Evolutionary conservation across 2,888 invertebrate species (phyloP), one percentile per base, ranked within the genome.

Genomic region (Chouioia cunea): DNA sequence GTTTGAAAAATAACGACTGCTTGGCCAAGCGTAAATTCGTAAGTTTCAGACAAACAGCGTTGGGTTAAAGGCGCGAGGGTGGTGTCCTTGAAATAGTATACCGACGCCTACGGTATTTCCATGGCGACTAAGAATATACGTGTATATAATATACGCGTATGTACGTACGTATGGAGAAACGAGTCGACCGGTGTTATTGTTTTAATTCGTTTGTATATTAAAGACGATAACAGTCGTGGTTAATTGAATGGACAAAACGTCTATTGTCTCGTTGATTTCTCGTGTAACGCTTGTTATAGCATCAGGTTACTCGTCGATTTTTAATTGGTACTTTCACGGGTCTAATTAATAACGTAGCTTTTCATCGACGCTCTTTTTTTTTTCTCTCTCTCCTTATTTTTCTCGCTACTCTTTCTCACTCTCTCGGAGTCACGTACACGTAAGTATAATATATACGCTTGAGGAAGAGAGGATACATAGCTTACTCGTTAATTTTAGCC

Each of bases 71-170:
- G 16, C 59, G 22, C 63, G 52, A 23, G 64, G 65, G 54, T 54
- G 54, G 48, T 36, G 68, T 64, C 72, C 69, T 69, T 72, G 72
- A 69, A 69, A 69, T 62, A 69, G 65, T 72, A 1, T 1, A 12
- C 6, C 27, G 27, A 2, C 6, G 27, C 27, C 27, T 50, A 50
- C 54, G 46, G 67, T 60, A 72, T 72, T 72, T 72, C 72, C 69
- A 72, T 72, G 72, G 65, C 53, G 69, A 72, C 72, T 59, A 36
- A 6, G 12, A 6, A 12, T 36, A n/a, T n/a, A n/a, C n/a, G n/a
- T n/a, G n/a, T n/a, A n/a, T n/a, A n/a, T n/a, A n/a, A n/a, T n/a
- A n/a, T n/a, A n/a, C n/a, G n/a, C n/a, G n/a, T n/a, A n/a, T n/a
- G n/a, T n/a, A n/a, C n/a, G n/a, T n/a, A n/a, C n/a, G n/a, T n/a